phyloP scores from a whole-genome alignment of 2,113 vertebrate species.

The Dasyprocta punctata region DNA sequence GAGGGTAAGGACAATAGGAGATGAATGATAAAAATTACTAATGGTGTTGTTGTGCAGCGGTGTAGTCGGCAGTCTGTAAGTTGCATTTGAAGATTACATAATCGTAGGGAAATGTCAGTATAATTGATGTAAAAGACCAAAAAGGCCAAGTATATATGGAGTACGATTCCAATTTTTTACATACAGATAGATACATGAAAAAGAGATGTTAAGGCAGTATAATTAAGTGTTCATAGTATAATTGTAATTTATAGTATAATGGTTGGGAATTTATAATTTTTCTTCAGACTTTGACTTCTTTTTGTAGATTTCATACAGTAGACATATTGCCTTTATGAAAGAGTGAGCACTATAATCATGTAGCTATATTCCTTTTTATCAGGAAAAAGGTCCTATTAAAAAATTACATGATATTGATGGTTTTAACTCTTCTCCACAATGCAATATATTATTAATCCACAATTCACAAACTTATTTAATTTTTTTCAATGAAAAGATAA shows the following conservation, averaged over 20 bases:
- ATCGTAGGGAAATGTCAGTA: not conserved
- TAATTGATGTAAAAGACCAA: not conserved
- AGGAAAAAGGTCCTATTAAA: not conserved
- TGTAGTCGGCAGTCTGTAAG: rapidly evolving
- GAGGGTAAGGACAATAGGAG: not conserved
- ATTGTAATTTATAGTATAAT: not conserved
- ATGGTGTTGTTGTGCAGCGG: too few relatives aligned
- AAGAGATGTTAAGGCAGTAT: not conserved
- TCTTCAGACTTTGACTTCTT: not conserved
- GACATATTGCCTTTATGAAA: not conserved
- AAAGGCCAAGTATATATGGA: not conserved
- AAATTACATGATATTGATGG: not conserved
- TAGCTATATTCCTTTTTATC: constrained; percentile 14
- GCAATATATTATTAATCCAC: not conserved
- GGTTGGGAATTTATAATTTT: not conserved
- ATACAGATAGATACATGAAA: not conserved
- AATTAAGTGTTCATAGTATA: not conserved
- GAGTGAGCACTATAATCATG: not conserved
- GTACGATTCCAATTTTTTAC: not conserved
- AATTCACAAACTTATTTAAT: not conserved
- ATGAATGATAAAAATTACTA: not conserved
- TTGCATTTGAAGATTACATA: not conserved
- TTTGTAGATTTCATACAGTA: not conserved
- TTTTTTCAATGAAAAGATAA: constrained; percentile 10
- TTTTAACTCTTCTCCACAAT: not conserved